Evolutionary conservation across 2,797 vertebrate species (phyloP).

Genomic region (Falco cherrug): DNA sequence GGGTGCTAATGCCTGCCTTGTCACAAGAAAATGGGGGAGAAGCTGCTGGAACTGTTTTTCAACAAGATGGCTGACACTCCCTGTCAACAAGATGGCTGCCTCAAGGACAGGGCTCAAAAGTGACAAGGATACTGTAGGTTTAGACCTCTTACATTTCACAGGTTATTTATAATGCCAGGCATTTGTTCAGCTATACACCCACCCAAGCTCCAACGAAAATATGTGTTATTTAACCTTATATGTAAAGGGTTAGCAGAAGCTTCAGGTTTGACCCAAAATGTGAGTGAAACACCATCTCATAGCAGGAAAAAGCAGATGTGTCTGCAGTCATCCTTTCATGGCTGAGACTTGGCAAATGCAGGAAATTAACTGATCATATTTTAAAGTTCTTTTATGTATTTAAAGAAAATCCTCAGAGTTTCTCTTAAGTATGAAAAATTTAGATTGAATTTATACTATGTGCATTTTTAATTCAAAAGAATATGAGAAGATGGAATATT

Average conservation of each 20-base stretch:
- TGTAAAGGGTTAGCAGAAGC: neutral
- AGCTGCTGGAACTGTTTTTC: neutral
- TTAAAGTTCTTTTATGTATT: neutral
- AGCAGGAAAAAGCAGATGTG: neutral
- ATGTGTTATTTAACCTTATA: neutral
- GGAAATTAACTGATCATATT: neutral
- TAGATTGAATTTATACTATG: neutral
- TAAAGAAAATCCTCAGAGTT: neutral
- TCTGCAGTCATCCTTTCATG: neutral
- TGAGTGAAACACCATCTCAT: fast-evolving
- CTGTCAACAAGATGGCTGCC: conserved; percentile 60
- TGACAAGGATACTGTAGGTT: fast-evolving
- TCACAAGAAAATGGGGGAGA: neutral
- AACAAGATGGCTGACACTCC: conserved; percentile 60
- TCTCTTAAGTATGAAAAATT: neutral
- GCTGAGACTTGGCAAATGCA: neutral
- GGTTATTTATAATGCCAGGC: neutral
- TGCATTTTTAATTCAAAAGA: neutral
- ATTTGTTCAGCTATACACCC: neutral
- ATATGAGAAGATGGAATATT: neutral
- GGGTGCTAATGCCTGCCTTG: neutral
- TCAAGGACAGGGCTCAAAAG: neutral
- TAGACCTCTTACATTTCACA: neutral
- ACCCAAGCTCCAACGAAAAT: neutral
- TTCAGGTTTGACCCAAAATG: neutral